Evolutionary conservation across 2,113 vertebrate genomes (phyloP).

Genomic region (Trachemys scripta): DNA sequence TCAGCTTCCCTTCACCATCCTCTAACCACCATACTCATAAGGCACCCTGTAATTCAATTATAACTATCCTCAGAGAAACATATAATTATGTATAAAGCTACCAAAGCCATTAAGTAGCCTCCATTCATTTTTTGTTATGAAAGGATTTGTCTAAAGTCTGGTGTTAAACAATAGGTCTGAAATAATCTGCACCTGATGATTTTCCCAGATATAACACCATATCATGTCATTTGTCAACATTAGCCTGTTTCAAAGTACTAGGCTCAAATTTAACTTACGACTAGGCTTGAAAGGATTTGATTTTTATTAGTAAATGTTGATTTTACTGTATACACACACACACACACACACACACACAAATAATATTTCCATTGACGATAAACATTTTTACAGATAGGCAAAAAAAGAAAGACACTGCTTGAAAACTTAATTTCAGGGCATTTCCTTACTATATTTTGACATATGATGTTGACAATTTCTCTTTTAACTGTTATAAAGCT

Average conservation of each 20-base stretch:
- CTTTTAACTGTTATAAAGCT: too few species aligned
- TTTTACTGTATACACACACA: too few species aligned
- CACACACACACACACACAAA: too few species aligned
- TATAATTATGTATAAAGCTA: conserved; percentile 81
- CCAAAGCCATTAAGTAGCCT: conserved; percentile 74
- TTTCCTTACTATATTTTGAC: too few species aligned
- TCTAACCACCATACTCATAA: conserved; percentile 79
- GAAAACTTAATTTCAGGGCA: too few species aligned
- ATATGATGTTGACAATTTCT: too few species aligned
- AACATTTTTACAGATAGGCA: too few species aligned
- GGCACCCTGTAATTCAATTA: conserved; percentile 83
- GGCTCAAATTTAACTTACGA: neutral
- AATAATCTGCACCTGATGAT: conserved; percentile 61
- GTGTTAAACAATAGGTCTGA: conserved; percentile 75
- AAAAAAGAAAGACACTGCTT: too few species aligned
- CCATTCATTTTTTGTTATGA: conserved; percentile 78
- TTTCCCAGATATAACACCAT: conserved; percentile 57
- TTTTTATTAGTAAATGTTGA: too few species aligned
- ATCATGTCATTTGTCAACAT: conserved; percentile 24
- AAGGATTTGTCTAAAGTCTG: conserved; percentile 76
- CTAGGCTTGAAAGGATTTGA: too few species aligned
- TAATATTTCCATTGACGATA: too few species aligned
- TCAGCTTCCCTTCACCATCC: conserved; percentile 68
- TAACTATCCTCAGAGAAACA: conserved; percentile 80
- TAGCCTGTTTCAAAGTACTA: neutral